Conservation (phyloP, 2,888 invertebrate genomes). For the Lasioglossum vierecki region DNA sequence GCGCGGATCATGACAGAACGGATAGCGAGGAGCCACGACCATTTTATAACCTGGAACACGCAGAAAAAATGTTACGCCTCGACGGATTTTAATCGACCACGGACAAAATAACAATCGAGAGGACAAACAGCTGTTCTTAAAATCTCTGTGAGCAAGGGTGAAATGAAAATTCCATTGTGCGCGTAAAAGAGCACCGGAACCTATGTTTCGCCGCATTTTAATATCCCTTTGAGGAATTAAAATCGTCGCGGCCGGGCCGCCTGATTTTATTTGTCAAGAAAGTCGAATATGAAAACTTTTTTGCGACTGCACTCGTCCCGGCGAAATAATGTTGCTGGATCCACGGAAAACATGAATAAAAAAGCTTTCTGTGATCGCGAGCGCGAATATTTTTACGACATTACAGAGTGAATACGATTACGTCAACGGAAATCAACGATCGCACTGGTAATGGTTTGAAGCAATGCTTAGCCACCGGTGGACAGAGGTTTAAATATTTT, state of each 20-base stretch:
- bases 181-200: not conserved
- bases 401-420: not conserved
- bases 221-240: slow-evolving; percentile 31
- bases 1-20: slow-evolving; percentile 2
- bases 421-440: not conserved
- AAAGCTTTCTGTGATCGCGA: not conserved
- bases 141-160: not conserved
- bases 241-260: not conserved
- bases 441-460: not conserved
- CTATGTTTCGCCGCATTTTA: slow-evolving; percentile 9
- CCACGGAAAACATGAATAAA: not conserved
- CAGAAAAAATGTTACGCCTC: not conserved
- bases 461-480: not conserved
- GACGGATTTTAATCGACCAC: not conserved
- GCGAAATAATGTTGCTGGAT: not conserved
- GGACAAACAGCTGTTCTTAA: not conserved
- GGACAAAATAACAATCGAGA: not conserved
- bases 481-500: not conserved
- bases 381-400: not conserved
- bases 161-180: slow-evolving; percentile 37
- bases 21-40: not conserved
- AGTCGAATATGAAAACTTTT: slow-evolving; percentile 4
- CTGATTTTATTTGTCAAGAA: not conserved
- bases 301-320: not conserved
- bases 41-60: not conserved